Evolutionary conservation across 2,797 vertebrate genomes (phyloP).

Genomic region (Hipposideros larvatus): DNA sequence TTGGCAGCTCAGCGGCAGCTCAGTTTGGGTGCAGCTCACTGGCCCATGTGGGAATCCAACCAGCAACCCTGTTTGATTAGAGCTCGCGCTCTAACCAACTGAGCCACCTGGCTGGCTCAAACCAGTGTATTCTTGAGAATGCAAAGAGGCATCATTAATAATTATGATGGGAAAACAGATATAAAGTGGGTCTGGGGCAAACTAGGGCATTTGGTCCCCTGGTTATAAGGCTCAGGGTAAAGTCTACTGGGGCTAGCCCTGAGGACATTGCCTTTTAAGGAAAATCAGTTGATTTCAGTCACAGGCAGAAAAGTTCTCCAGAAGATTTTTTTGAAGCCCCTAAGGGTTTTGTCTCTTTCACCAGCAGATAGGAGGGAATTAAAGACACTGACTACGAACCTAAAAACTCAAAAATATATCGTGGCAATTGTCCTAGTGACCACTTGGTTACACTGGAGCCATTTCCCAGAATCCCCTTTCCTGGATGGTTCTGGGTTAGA

Average conservation of each 20-base stretch:
- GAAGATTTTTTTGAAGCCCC: neutral
- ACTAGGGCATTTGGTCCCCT: neutral
- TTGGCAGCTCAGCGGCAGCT: too few relatives aligned
- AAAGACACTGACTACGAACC: neutral
- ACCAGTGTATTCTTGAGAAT: neutral
- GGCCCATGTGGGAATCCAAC: too few relatives aligned
- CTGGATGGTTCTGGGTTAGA: neutral
- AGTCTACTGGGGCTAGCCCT: neutral
- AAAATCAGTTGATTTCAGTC: neutral
- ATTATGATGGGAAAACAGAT: neutral
- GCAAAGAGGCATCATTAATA: neutral
- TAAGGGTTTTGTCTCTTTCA: neutral
- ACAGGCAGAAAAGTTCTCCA: neutral
- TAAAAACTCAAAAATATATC: slow-evolving; percentile 7
- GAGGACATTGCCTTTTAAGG: slow-evolving; percentile 3
- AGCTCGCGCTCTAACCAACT: too few relatives aligned
- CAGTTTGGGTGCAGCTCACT: too few relatives aligned
- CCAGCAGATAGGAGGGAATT: neutral
- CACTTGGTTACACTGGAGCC: neutral
- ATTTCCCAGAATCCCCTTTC: neutral
- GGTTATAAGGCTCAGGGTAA: neutral
- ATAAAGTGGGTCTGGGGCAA: neutral
- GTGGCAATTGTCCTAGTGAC: neutral
- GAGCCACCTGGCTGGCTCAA: neutral
- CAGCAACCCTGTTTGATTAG: too few relatives aligned